phyloP scores from a whole-genome alignment of 2,797 vertebrate genomes.

The Enteromius viviparus region DNA sequence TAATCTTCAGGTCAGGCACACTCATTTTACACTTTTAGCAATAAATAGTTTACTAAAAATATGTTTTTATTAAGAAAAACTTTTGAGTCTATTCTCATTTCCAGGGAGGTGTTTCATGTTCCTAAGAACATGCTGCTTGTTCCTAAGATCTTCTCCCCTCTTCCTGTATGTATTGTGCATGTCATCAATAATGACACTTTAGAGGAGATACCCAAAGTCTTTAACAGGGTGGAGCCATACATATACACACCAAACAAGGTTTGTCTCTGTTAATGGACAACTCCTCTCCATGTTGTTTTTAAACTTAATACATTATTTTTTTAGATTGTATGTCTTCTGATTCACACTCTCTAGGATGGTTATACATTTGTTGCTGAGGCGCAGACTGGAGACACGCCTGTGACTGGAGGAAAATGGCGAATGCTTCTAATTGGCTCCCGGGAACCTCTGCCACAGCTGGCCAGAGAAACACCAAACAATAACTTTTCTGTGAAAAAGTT shows the following conservation, averaged over 20 bases:
- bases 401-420: conserved; percentile 78
- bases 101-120: conserved; percentile 87
- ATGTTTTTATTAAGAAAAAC: neutral
- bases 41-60: conserved; percentile 15
- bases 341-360: conserved; percentile 74
- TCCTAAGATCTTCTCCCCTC: conserved; percentile 79
- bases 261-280: conserved; percentile 33
- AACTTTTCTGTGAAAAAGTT: conserved; percentile 82
- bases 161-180: conserved; percentile 81
- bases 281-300: neutral
- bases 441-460: conserved; percentile 76
- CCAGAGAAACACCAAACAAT: conserved; percentile 71
- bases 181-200: conserved; percentile 90
- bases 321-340: neutral
- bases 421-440: conserved; percentile 82
- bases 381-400: conserved; percentile 64
- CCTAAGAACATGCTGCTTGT: conserved; percentile 83
- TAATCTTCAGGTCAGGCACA: conserved; percentile 86
- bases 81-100: conserved; percentile 33
- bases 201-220: conserved; percentile 80
- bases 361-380: conserved; percentile 90
- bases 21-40: conserved; percentile 2
- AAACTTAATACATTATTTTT: neutral
- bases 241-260: conserved; percentile 89
- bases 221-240: conserved; percentile 77